phyloP scores from a whole-genome alignment of 1,140 invertebrate genomes.

The Cyclargus thomasi region DNA sequence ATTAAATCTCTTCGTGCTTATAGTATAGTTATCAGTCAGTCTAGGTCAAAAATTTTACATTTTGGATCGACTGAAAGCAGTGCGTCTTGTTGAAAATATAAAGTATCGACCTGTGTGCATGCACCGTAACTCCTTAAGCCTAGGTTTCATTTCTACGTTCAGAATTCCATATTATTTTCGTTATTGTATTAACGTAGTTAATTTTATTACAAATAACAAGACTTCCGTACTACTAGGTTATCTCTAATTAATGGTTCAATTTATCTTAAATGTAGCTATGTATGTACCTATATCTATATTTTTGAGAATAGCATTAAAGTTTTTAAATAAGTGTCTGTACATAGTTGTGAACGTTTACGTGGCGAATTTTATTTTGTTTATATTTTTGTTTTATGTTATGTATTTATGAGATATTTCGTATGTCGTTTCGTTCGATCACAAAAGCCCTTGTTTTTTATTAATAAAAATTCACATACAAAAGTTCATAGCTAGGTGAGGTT shows the following conservation, averaged over 20 bases:
- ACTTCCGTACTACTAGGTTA: conserved; percentile 59
- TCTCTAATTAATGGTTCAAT: conserved; percentile 50
- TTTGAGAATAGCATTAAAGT: conserved; percentile 66
- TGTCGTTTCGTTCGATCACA: conserved; percentile 29
- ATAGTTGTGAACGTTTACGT: conserved; percentile 73
- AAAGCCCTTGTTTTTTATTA: neutral
- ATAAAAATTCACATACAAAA: conserved; percentile 2
- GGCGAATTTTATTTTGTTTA: conserved; percentile 70
- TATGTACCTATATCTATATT: conserved; percentile 71
- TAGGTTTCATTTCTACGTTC: neutral
- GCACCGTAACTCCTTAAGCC: neutral
- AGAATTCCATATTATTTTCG: conserved; percentile 17
- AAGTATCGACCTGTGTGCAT: neutral
- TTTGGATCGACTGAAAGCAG: too few species aligned
- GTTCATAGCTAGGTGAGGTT: neutral
- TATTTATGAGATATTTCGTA: conserved; percentile 59
- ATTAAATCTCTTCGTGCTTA: too few species aligned
- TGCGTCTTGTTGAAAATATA: neutral
- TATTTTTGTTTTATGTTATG: conserved; percentile 66
- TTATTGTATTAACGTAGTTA: conserved; percentile 13
- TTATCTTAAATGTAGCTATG: conserved; percentile 67
- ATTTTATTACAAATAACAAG: conserved; percentile 38
- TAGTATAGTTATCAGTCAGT: too few species aligned
- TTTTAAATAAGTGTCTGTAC: conserved; percentile 65
- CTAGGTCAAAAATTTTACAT: too few species aligned